Evolutionary conservation across 2,113 vertebrate species (phyloP), one percentile per base, ranked within the genome.

Genomic region (Phyllostomus discolor): DNA sequence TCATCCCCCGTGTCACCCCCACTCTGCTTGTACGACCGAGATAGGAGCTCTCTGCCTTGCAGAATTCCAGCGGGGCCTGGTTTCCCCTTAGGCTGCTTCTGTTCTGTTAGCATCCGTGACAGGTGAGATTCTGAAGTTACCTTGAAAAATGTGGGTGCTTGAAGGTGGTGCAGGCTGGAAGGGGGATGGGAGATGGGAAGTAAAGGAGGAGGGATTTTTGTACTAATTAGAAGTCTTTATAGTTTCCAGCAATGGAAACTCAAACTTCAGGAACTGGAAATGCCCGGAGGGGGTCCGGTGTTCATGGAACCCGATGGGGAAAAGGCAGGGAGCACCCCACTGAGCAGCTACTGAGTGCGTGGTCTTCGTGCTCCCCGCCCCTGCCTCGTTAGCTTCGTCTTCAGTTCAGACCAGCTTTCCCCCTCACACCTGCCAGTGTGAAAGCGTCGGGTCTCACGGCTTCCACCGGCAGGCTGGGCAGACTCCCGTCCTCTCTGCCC

Each of bases 221-320:
- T 67, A 33, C 81, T 57, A 24, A 85, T 85, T 57, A 67, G 31
- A 67, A 62, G 15, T 48, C 24, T 88, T 86, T 48, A 57, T 38
- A 35, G 48, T 57, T 78, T 95, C 67, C 80, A 88, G 35, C 14
- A 38, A 33, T 26, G 85, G 81, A 75, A 79, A 88, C 1, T 11
- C 38, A n/a, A 62, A 31, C 16, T 78, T 59, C 41, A 50, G 24
- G 46, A 66, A 19, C 1, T 19, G 28, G 11, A 26, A 75, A 24
- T 85, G 82, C n/a, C 1, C 31, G 31, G 67, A 69, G 50, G 28
- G 28, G 59, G 17, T 16, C 31, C n/a, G 19, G 10, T 16, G 15
- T 16, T 33, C 10, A 0, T 28, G 73, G 46, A 38, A 35, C 52
- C 69, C 35, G 46, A 41, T 22, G 24, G 0, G 0, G 9, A 3